Conservation (phyloP, 1,140 invertebrate genomes). For the Lutraria rhynchaena region DNA sequence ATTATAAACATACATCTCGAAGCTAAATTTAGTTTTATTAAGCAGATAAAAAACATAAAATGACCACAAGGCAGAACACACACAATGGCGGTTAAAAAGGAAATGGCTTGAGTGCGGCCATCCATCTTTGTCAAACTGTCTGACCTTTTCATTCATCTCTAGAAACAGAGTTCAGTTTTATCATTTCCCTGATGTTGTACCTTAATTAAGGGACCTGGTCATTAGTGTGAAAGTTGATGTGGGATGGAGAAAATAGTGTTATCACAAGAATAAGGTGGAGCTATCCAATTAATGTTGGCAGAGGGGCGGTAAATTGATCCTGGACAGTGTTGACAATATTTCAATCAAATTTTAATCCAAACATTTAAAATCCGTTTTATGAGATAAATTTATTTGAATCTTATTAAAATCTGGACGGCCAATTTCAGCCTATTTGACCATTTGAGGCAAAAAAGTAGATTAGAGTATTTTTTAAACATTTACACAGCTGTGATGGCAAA, state of each 20-base stretch:
- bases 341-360: constrained; percentile 18
- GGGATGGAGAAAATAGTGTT: constrained; percentile 16
- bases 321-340: not conserved
- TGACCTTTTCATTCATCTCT: constrained; percentile 38
- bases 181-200: constrained; percentile 20
- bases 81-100: constrained; percentile 26
- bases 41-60: not conserved
- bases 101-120: constrained; percentile 30
- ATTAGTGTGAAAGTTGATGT: constrained; percentile 19
- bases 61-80: constrained; percentile 33
- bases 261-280: constrained; percentile 31
- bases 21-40: too few relatives aligned
- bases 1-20: too few relatives aligned
- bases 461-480: too few relatives aligned
- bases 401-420: not conserved
- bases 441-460: too few relatives aligned
- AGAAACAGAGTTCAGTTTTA: constrained; percentile 5
- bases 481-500: too few relatives aligned
- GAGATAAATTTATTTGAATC: constrained; percentile 1
- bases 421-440: too few relatives aligned
- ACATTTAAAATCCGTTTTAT: not conserved
- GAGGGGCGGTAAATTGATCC: constrained; percentile 24
- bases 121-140: constrained; percentile 27
- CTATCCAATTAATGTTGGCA: constrained; percentile 21
- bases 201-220: constrained; percentile 31